A percentile compares a stretch with the other conserved stretches of the same genome.
Evolutionary conservation across 2,797 vertebrate species (phyloP).

Genomic region (Sternotherus odoratus): DNA sequence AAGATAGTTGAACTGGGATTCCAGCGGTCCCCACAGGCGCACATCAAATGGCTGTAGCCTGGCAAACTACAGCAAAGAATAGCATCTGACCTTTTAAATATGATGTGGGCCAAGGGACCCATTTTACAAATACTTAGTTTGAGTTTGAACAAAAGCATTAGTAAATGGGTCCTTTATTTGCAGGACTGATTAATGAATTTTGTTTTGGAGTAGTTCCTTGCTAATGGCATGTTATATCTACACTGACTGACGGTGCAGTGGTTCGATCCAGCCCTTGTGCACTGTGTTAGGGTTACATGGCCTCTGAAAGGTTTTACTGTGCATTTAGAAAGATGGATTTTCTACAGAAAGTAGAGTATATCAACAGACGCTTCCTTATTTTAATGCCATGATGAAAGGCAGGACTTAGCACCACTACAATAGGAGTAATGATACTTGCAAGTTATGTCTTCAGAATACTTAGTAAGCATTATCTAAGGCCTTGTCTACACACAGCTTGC

Average conservation of each 20-base stretch:
- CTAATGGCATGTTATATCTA: neutral
- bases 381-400: neutral
- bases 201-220: neutral
- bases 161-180: constrained; percentile 25
- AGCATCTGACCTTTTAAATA: neutral
- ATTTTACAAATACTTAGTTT: constrained; percentile 16
- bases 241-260: neutral
- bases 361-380: neutral
- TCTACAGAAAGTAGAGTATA: neutral
- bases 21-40: neutral
- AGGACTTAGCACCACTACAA: neutral
- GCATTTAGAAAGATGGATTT: neutral
- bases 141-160: constrained; percentile 11
- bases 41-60: neutral
- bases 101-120: neutral
- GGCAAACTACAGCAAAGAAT: neutral
- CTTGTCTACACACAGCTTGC: neutral
- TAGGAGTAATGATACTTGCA: neutral
- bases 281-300: neutral
- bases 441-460: neutral
- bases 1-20: neutral
- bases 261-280: neutral
- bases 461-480: neutral
- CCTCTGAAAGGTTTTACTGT: neutral
- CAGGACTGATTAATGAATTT: constrained; percentile 25